Evolutionary conservation across 2,888 invertebrate species (phyloP), one percentile per base, ranked within the genome.

Genomic region (Rhaphigaster nebulosa): DNA sequence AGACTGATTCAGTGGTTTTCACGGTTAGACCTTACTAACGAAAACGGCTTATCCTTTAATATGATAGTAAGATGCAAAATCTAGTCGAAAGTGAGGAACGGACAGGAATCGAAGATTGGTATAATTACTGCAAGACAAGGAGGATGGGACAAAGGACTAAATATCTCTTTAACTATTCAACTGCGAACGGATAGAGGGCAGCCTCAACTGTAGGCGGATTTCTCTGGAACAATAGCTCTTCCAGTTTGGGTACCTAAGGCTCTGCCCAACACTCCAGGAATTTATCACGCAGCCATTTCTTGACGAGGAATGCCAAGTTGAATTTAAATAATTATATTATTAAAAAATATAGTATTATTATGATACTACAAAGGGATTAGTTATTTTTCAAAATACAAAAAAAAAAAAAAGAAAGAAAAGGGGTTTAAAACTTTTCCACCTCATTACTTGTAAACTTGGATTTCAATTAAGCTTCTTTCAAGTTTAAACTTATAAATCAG

Each of bases 111-210:
- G 38, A 65, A 65, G 29, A 15, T 29, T 4, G 65, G 15, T 1
- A 29, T 65, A 65, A 65, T 65, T 65, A 29, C 18, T 65, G 29
- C 1, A 65, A 65, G 65, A 38, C 70, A 76, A 76, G 70, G 70
- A 34, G 20, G 70, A 76, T 8, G 70, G 20, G 3, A 65, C 29
- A 65, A 65, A 38, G 70, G 70, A 20, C 70, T 34, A 76, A 76
- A 76, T 76, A 76, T 76, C 70, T 76, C 70, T 76, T 76, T 76
- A 76, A 76, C 70, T 38, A 76, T 76, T 76, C 20, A 76, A 38
- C 70, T 23, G 70, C 65, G 29, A 29, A 23, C 29, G 15, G 65
- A 29, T 29, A 15, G 65, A 38, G 70, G 38, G 34, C 70, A 6
- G 8, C 34, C 20, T 20, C 8, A 0, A 10, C 70, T 38, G 34